Evolutionary conservation across 2,797 vertebrate genomes (phyloP), one percentile per base, ranked within the genome.

Genomic region (Champsocephalus esox): DNA sequence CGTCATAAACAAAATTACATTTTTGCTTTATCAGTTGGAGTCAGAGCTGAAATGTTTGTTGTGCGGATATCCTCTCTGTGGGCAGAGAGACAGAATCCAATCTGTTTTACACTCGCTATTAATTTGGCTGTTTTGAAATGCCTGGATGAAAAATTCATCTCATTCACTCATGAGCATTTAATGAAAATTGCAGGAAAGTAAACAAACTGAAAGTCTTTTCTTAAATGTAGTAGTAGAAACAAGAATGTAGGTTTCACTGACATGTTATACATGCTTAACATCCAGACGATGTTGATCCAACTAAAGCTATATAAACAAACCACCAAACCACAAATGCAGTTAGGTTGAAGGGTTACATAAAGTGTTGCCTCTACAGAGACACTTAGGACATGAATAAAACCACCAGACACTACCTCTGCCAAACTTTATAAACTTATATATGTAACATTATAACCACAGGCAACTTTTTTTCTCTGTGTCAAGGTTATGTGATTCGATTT

Each of bases 1-100:
- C 85, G 86, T 90, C 87, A 89, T 90, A 91, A 90, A 90, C 90
- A 92, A 89, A 93, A 94, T 89, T 80, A 84, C 77, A 85, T 86
- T 88, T 58, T 89, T 67, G 83, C 87, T 91, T 88, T 90, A 92
- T 92, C 90, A 74, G 92, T 66, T 81, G 87, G 89, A 92, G 84
- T 89, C 90, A 87, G 79, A 81, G 81, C 66, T 44, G 71, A 62
- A 10, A 4, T 75, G 73, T 83, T 81, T 86, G 79, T 86, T 79
- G 83, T 74, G 70, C 5, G 44, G 63, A 77, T 46, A 60, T 86
- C 80, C 81, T 75, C 64, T 79, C 28, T 50, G 67, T 69, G 66
- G 49, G 70, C 67, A 73, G 38, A 81, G 55, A 68, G 66, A 72
- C 73, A 75, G 50, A 84, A 83, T 80, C 69, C 75, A 86, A 86